Evolutionary conservation across 2,113 vertebrate species (phyloP).

Genomic region (Corvus cornix): DNA sequence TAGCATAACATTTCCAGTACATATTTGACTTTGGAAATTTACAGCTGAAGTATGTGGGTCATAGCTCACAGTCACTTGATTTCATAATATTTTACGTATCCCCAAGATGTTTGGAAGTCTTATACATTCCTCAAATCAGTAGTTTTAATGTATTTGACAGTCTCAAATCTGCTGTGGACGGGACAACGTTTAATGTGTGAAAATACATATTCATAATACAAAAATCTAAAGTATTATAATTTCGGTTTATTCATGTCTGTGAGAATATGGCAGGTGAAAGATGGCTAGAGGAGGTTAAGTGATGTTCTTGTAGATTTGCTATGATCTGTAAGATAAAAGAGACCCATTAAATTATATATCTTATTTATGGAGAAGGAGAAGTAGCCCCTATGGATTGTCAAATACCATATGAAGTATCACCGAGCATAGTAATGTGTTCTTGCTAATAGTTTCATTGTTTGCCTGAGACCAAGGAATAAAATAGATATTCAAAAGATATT

Average conservation of each 20-base stretch:
- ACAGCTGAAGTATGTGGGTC: constrained; percentile 40
- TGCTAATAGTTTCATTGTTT: constrained; percentile 69
- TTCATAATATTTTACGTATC: constrained; percentile 60
- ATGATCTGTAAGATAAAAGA: constrained; percentile 74
- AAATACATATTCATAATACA: constrained; percentile 59
- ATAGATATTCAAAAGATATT: constrained; percentile 12
- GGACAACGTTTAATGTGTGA: constrained; percentile 42
- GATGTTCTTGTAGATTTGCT: constrained; percentile 70
- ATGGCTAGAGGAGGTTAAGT: constrained; percentile 70
- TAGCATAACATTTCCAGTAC: constrained; percentile 54
- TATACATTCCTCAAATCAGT: constrained; percentile 3
- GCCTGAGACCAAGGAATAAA: constrained; percentile 26
- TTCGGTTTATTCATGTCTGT: constrained; percentile 59
- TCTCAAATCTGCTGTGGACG: constrained; percentile 7
- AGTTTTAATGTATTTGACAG: constrained; percentile 52
- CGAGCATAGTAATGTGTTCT: constrained; percentile 55
- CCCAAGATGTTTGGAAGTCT: constrained; percentile 23
- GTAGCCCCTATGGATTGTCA: constrained; percentile 71
- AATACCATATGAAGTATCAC: constrained; percentile 67
- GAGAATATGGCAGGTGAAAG: constrained; percentile 55
- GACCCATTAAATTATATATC: constrained; percentile 72
- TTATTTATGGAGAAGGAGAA: constrained; percentile 75
- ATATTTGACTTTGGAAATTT: constrained; percentile 54
- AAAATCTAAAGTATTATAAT: constrained; percentile 50
- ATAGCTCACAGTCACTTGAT: constrained; percentile 54